These are phyloP conservation scores for Capromys pilorides DNA, from an alignment of 2,797 vertebrate genomes.

Conservation along the genomic window DNA sequence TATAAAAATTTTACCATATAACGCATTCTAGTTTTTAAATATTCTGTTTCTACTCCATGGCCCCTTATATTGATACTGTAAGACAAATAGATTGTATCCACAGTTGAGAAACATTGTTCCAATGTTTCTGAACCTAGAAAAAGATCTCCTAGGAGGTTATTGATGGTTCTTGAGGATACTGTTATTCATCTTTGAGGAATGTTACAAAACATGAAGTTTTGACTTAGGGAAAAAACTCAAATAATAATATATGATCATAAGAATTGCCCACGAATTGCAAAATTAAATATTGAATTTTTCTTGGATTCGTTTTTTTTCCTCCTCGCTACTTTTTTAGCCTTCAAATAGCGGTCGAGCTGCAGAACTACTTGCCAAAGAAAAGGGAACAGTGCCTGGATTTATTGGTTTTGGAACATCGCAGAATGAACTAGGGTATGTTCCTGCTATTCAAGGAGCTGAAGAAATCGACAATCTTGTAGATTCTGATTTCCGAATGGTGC, in stretches of 20 bases:
- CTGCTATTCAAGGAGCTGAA: conserved; percentile 95
- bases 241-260: background rate
- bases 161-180: background rate
- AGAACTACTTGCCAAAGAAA: conserved; percentile 94
- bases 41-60: background rate
- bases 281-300: conserved; percentile 23
- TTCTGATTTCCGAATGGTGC: conserved; percentile 96
- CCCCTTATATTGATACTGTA: background rate
- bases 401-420: conserved; percentile 93
- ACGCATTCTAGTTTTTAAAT: conserved; percentile 1
- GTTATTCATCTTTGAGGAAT: background rate
- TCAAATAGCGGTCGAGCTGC: conserved; percentile 97
- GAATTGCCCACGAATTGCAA: conserved; percentile 1
- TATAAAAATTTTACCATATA: conserved; percentile 1
- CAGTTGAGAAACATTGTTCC: conserved; percentile 3
- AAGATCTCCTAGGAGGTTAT: conserved; percentile 3
- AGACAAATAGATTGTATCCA: background rate
- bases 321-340: conserved; percentile 86
- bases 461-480: conserved; percentile 97
- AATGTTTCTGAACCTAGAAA: conserved; percentile 18
- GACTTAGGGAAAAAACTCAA: background rate
- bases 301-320: background rate
- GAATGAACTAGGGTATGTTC: conserved; percentile 94
- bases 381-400: conserved; percentile 95
- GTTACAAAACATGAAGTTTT: conserved; percentile 3